Conservation (phyloP, 2,797 vertebrate species). For the Melanotaenia boesemani region DNA sequence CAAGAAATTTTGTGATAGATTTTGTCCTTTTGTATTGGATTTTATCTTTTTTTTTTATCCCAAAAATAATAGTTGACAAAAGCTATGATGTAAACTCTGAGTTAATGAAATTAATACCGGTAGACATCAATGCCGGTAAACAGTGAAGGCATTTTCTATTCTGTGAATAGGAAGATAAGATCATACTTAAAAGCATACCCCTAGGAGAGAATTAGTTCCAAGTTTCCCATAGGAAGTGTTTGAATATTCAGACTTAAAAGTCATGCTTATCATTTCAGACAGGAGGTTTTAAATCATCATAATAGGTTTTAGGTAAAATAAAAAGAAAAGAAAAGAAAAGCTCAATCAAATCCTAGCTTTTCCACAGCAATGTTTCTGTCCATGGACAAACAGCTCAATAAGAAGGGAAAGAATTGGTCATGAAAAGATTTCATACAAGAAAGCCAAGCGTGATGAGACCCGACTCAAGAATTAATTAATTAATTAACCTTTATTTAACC, state of each 20-base stretch:
- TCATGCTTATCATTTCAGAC: neutral
- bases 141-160: conserved; percentile 1
- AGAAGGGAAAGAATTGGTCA: no score
- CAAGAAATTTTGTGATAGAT: no score
- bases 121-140: neutral
- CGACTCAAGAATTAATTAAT: neutral
- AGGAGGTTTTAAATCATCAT: neutral
- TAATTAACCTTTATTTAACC: no score
- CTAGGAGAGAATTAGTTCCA: conserved; percentile 11
- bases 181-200: neutral
- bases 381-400: neutral
- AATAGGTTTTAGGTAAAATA: neutral
- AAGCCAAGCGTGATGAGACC: neutral
- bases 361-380: no score
- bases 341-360: no score
- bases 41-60: no score
- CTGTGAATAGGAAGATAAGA: neutral
- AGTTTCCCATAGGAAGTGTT: neutral
- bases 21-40: no score
- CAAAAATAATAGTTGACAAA: no score
- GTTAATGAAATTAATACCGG: neutral
- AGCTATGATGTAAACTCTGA: no score
- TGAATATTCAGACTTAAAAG: neutral
- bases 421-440: neutral
- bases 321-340: no score